phyloP scores from a whole-genome alignment of 2,797 vertebrate species.

The Sebastes melanostomus region DNA sequence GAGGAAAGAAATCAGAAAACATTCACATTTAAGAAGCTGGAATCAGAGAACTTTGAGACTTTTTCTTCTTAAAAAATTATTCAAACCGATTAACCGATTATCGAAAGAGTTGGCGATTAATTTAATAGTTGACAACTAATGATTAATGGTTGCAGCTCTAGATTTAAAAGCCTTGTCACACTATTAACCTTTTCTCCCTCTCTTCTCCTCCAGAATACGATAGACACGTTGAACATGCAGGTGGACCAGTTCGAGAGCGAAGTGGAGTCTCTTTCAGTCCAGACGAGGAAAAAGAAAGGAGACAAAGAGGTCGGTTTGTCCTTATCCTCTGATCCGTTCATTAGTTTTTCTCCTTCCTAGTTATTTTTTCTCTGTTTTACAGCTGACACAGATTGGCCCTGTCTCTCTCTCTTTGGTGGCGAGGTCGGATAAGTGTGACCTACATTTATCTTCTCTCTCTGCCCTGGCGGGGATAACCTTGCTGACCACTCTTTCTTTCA shows the following conservation, averaged over 20 bases:
- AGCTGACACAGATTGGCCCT: neutral
- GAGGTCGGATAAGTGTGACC: constrained; percentile 11
- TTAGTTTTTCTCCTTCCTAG: neutral
- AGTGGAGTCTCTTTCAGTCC: constrained; percentile 91
- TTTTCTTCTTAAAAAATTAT: too few relatives aligned
- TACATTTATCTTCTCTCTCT: constrained; percentile 20
- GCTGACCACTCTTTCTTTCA: constrained; percentile 7
- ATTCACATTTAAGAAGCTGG: too few relatives aligned
- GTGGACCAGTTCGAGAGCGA: constrained; percentile 97
- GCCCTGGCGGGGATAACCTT: constrained; percentile 2
- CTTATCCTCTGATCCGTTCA: neutral
- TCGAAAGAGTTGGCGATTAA: too few relatives aligned
- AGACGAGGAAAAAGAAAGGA: constrained; percentile 92
- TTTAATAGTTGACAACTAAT: too few relatives aligned
- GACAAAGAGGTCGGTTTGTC: constrained; percentile 89
- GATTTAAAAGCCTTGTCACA: neutral
- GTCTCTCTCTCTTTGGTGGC: neutral
- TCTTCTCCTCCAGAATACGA: constrained; percentile 82
- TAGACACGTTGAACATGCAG: constrained; percentile 94
- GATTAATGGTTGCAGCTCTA: too few relatives aligned
- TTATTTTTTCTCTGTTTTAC: neutral
- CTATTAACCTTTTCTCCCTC: neutral
- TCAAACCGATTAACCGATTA: too few relatives aligned
- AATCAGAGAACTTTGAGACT: too few relatives aligned
- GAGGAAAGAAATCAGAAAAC: too few relatives aligned